A percentile compares a stretch with the other conserved stretches of the same genome.
phyloP scores from a whole-genome alignment of 2,888 invertebrate species.

The Sericinus montela region DNA sequence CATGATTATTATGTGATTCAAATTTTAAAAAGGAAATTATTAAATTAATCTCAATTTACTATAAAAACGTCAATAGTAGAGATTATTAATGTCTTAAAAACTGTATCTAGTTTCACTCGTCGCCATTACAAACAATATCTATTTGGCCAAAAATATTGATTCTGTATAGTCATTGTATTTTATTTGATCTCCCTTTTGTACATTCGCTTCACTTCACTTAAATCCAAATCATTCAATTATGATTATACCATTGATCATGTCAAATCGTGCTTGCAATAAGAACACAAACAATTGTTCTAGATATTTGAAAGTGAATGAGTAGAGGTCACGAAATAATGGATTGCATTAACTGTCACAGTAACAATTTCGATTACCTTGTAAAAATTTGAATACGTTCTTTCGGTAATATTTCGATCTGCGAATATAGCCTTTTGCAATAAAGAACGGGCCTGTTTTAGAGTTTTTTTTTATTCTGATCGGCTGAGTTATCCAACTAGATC shows the following conservation, averaged over 20 bases:
- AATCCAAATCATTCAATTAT: constrained; percentile 6
- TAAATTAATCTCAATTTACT: too few relatives aligned
- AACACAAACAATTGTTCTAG: constrained; percentile 28
- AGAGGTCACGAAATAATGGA: constrained; percentile 30
- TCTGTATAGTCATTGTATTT: too few relatives aligned
- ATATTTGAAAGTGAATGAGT: constrained; percentile 33
- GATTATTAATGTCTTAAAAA: too few relatives aligned
- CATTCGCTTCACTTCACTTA: neutral
- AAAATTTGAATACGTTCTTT: constrained; percentile 21
- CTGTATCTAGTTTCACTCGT: too few relatives aligned
- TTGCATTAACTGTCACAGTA: constrained; percentile 22
- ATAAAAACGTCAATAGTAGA: too few relatives aligned
- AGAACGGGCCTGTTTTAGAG: too few relatives aligned
- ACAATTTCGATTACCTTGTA: constrained; percentile 25
- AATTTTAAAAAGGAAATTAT: too few relatives aligned
- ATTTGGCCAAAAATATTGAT: too few relatives aligned
- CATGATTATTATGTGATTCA: too few relatives aligned
- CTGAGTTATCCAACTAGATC: constrained; percentile 17
- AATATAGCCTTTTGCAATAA: constrained; percentile 8
- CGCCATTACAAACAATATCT: too few relatives aligned
- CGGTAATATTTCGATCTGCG: constrained; percentile 10
- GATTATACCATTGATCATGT: constrained; percentile 18
- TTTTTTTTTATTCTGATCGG: neutral
- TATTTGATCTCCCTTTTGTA: too few relatives aligned
- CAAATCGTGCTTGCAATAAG: constrained; percentile 20